phyloP scores from a whole-genome alignment of 2,113 vertebrate genomes.

The Tor tambroides region DNA sequence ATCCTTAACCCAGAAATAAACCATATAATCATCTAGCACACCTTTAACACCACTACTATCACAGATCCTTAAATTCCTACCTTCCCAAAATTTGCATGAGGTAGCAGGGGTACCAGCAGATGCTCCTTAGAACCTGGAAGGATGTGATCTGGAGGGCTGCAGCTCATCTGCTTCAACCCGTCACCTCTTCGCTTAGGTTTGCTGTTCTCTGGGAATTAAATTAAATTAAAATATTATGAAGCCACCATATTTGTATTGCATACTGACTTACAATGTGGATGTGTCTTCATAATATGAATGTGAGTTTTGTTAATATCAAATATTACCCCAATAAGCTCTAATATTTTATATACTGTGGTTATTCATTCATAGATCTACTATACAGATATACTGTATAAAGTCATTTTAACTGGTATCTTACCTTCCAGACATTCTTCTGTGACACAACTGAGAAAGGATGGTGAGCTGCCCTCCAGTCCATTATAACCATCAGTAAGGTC shows the following conservation, averaged over 20 bases:
- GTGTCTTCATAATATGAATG: background rate
- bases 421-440: slow-evolving; percentile 82
- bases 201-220: slow-evolving; percentile 73
- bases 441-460: slow-evolving; percentile 90
- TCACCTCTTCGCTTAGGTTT: slow-evolving; percentile 77
- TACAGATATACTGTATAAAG: background rate
- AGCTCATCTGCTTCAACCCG: slow-evolving; percentile 83
- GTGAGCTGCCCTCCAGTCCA: slow-evolving; percentile 88
- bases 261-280: background rate
- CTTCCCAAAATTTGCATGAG: slow-evolving; percentile 88
- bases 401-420: slow-evolving; percentile 29
- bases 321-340: background rate
- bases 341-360: too few species aligned
- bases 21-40: too few species aligned
- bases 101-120: slow-evolving; percentile 85
- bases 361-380: background rate
- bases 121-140: slow-evolving; percentile 89
- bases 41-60: background rate
- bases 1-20: background rate
- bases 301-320: background rate
- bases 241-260: background rate
- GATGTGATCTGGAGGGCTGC: slow-evolving; percentile 87
- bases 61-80: slow-evolving; percentile 65
- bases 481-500: slow-evolving; percentile 93
- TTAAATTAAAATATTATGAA: background rate